These are phyloP conservation scores for Drosophila hydei DNA, from an alignment of 1,140 invertebrate genomes.

Conservation along the genomic window DNA sequence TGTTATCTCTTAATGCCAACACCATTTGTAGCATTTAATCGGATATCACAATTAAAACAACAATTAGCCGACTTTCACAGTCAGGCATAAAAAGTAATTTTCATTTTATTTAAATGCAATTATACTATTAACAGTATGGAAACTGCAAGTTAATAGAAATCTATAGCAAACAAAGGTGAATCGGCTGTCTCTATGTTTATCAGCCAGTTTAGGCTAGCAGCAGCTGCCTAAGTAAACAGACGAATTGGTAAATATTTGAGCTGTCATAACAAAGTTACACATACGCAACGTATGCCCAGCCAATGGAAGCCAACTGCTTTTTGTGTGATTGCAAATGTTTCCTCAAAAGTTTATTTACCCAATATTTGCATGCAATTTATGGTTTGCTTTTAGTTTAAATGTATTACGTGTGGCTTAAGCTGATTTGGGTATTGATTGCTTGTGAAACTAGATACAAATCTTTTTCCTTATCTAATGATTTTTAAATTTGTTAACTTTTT, in stretches of 20 bases:
- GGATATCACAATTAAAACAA: conserved; percentile 26
- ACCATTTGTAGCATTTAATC: conserved; percentile 6
- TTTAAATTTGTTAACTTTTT: not conserved
- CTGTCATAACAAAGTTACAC: conserved; percentile 47
- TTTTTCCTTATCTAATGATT: conserved; percentile 8
- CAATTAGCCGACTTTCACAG: conserved; percentile 46
- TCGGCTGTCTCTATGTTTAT: conserved; percentile 13
- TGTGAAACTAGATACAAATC: not conserved
- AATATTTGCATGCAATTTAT: not conserved
- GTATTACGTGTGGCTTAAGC: too few species aligned
- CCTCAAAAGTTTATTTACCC: not conserved
- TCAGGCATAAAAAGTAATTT: conserved; percentile 1
- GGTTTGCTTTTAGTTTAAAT: too few species aligned
- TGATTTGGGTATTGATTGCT: not conserved
- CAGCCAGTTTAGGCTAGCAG: conserved; percentile 4
- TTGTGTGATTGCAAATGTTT: conserved; percentile 26
- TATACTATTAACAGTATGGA: conserved; percentile 45
- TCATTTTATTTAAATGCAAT: conserved; percentile 53
- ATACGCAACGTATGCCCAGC: conserved; percentile 46
- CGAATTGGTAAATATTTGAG: conserved; percentile 59
- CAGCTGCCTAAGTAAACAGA: conserved; percentile 33
- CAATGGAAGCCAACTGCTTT: conserved; percentile 24
- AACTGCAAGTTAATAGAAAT: conserved; percentile 48
- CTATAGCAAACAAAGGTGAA: conserved; percentile 54
- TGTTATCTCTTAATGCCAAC: not conserved